Conservation (phyloP, 35 echinoderm and acorn worm genomes). For the Acanthaster planci region DNA sequence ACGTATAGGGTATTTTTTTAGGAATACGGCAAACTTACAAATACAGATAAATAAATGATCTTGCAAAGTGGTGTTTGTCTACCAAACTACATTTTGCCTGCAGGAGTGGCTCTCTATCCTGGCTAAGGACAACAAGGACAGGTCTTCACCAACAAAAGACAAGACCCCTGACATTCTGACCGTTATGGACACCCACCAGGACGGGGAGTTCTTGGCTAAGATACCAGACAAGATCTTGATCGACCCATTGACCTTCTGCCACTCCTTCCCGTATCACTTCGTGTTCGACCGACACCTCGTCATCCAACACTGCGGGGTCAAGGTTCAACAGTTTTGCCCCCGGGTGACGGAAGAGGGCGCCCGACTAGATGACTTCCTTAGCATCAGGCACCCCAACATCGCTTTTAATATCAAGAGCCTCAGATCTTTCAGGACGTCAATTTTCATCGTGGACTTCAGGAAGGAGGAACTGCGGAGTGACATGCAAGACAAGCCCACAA, state of each 20-base stretch:
- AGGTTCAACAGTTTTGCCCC: constrained; percentile 63
- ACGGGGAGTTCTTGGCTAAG: constrained; percentile 46
- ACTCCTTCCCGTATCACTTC: constrained; percentile 81
- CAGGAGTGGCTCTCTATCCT: constrained; percentile 18
- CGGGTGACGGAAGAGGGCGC: constrained; percentile 28
- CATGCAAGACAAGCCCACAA: constrained; percentile 31
- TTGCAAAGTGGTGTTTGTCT: too few species aligned
- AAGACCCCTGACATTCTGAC: neutral
- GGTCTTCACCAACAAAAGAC: neutral
- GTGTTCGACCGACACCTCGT: constrained; percentile 67
- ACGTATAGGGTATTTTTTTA: too few species aligned
- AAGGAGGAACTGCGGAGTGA: constrained; percentile 28
- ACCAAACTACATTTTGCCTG: neutral
- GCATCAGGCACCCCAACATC: constrained; percentile 77
- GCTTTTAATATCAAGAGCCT: constrained; percentile 55
- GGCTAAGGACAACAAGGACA: neutral
- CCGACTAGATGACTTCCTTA: constrained; percentile 53
- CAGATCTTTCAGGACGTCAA: constrained; percentile 69
- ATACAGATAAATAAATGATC: too few species aligned
- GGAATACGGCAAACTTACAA: too few species aligned
- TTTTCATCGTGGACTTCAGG: constrained; percentile 69
- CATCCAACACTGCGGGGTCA: constrained; percentile 56
- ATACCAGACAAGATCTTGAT: constrained; percentile 46
- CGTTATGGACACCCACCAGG: neutral
- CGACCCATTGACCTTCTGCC: constrained; percentile 59